These are phyloP conservation scores for Melanostoma scalare DNA, from an alignment of 2,888 invertebrate genomes.

Conservation along the genomic window DNA sequence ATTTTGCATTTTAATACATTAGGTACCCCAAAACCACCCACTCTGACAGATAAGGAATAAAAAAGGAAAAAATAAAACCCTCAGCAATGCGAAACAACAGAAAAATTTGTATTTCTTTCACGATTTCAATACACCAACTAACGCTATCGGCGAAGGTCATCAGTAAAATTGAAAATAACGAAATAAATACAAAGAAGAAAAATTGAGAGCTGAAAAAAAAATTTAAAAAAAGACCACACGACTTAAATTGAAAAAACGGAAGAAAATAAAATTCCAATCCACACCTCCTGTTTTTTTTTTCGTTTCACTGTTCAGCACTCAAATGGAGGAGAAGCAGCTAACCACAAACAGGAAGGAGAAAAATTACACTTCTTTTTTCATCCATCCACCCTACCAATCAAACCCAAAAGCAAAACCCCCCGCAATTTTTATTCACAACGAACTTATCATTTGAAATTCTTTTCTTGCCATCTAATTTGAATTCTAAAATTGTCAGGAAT, in stretches of 20 bases:
- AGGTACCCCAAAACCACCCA: background rate
- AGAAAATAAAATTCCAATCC: slow-evolving; percentile 54
- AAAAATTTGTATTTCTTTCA: slow-evolving; percentile 64
- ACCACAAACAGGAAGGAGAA: slow-evolving; percentile 8
- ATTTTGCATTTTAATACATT: slow-evolving; percentile 52
- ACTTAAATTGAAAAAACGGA: slow-evolving; percentile 48
- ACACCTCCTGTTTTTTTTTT: slow-evolving; percentile 36
- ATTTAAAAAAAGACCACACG: slow-evolving; percentile 7
- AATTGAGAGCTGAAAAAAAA: slow-evolving; percentile 1
- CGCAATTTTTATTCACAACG: slow-evolving; percentile 56
- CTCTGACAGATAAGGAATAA: background rate
- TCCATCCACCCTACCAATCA: slow-evolving; percentile 42
- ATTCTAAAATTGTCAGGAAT: slow-evolving; percentile 68
- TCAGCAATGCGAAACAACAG: slow-evolving; percentile 5
- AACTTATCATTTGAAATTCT: slow-evolving; percentile 65
- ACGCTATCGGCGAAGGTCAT: slow-evolving; percentile 63
- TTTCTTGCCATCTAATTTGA: slow-evolving; percentile 69
- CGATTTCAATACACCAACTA: slow-evolving; percentile 65
- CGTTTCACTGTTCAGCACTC: background rate
- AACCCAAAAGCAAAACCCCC: slow-evolving; percentile 16
- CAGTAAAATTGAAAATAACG: slow-evolving; percentile 58
- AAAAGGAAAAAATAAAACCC: slow-evolving; percentile 13
- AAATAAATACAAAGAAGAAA: slow-evolving; percentile 27
- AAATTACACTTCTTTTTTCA: slow-evolving; percentile 17
- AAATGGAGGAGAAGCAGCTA: slow-evolving; percentile 17